These are phyloP conservation scores for Anaspis maculata DNA, from an alignment of 2,888 invertebrate species.

Conservation along the genomic window DNA sequence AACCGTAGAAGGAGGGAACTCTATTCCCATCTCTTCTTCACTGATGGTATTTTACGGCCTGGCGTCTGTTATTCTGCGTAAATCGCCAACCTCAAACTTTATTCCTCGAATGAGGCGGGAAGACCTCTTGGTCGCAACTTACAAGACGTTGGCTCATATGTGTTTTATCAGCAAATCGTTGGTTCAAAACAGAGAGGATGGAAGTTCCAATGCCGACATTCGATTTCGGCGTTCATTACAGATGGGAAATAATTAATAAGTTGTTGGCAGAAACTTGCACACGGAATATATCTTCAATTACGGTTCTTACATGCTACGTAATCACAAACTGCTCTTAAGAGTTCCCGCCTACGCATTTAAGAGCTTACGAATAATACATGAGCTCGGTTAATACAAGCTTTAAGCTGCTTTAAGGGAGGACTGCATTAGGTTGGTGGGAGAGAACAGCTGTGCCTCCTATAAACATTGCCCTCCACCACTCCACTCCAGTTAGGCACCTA, in stretches of 20 bases:
- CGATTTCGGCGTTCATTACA: slow-evolving; percentile 3
- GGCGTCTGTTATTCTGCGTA: no score
- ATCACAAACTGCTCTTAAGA: slow-evolving; percentile 37
- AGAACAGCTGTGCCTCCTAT: slow-evolving; percentile 28
- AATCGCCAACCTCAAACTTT: no score
- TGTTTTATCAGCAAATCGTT: no score
- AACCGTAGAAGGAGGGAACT: no score
- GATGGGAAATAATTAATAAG: slow-evolving; percentile 11
- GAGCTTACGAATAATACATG: slow-evolving; percentile 40
- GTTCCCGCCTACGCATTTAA: slow-evolving; percentile 35
- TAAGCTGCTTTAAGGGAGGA: slow-evolving; percentile 34
- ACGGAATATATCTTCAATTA: slow-evolving; percentile 32
- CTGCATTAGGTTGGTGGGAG: slow-evolving; percentile 31
- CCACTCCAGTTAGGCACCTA: slow-evolving; percentile 10
- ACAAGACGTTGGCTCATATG: no score
- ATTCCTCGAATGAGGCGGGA: no score
- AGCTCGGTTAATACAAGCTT: slow-evolving; percentile 38
- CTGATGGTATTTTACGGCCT: no score
- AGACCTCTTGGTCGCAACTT: no score
- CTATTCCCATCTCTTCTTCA: no score
- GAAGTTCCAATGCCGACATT: no score
- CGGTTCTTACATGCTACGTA: slow-evolving; percentile 30
- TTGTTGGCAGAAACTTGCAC: slow-evolving; percentile 8
- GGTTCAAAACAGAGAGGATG: no score
- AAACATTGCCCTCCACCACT: slow-evolving; percentile 14